Evolutionary conservation across 2,113 vertebrate species (phyloP).

Genomic region (Microtus oregoni): DNA sequence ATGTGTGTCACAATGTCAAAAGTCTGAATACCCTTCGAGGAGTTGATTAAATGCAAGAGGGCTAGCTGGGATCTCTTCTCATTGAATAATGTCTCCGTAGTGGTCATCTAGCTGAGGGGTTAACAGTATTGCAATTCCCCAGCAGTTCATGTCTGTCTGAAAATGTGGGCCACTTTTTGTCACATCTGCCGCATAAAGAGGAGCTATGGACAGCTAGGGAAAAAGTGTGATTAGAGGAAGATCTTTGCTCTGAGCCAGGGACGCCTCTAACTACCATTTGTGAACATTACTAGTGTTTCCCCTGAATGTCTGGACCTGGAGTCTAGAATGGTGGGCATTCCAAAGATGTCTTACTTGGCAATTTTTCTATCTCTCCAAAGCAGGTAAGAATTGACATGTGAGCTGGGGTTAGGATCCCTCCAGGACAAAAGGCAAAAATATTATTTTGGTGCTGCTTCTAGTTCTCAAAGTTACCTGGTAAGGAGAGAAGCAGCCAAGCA

Average conservation of each 20-base stretch:
- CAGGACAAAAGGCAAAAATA: background rate
- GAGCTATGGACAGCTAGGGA: background rate
- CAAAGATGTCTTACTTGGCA: background rate
- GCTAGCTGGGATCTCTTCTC: background rate
- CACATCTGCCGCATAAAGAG: background rate
- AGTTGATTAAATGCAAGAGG: background rate
- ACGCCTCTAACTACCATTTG: background rate
- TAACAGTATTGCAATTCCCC: background rate
- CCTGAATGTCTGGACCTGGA: background rate
- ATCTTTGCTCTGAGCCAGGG: background rate
- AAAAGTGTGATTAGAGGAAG: background rate
- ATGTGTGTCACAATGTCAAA: background rate
- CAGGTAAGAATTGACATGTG: background rate
- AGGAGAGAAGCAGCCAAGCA: background rate
- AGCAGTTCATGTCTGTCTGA: background rate
- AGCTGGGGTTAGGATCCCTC: background rate
- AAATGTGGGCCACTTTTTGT: background rate
- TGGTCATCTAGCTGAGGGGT: background rate
- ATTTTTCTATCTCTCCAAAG: background rate
- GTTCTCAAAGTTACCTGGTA: background rate
- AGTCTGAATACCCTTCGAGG: background rate
- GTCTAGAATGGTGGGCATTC: background rate
- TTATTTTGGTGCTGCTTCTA: background rate
- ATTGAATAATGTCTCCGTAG: background rate
- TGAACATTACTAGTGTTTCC: background rate